Evolutionary conservation across 1,140 invertebrate species (phyloP).

Genomic region (Andricus grossulariae): DNA sequence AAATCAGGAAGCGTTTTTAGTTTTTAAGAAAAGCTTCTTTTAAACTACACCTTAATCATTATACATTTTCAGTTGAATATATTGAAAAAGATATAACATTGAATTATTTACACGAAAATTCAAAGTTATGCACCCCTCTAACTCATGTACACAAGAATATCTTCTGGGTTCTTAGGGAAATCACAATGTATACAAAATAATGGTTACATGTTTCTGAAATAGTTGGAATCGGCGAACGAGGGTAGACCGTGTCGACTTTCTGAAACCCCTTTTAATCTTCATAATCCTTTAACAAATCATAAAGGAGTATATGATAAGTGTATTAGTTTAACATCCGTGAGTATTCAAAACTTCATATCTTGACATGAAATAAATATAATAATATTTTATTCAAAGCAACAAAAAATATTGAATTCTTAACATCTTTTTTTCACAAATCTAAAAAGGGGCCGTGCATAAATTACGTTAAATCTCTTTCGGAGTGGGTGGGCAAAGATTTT

Average conservation of each 20-base stretch:
- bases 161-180: slow-evolving; percentile 1
- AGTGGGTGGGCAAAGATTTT: too few relatives aligned
- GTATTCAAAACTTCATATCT: slow-evolving; percentile 9
- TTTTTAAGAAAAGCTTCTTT: too few relatives aligned
- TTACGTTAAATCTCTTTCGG: too few relatives aligned
- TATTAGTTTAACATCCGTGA: neutral
- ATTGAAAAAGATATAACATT: too few relatives aligned
- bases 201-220: slow-evolving; percentile 19
- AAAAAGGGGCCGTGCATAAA: too few relatives aligned
- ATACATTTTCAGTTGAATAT: too few relatives aligned
- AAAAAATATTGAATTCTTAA: too few relatives aligned
- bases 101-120: too few relatives aligned
- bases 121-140: neutral
- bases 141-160: neutral
- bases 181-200: slow-evolving; percentile 18
- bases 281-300: slow-evolving; percentile 3
- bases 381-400: too few relatives aligned
- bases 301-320: slow-evolving; percentile 1
- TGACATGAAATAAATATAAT: neutral
- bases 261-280: slow-evolving; percentile 14
- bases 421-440: too few relatives aligned
- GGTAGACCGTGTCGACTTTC: slow-evolving; percentile 14
- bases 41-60: too few relatives aligned
- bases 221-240: slow-evolving; percentile 7
- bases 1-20: too few relatives aligned